Conservation (phyloP, 2,888 invertebrate species). For the Caprella mutica region DNA sequence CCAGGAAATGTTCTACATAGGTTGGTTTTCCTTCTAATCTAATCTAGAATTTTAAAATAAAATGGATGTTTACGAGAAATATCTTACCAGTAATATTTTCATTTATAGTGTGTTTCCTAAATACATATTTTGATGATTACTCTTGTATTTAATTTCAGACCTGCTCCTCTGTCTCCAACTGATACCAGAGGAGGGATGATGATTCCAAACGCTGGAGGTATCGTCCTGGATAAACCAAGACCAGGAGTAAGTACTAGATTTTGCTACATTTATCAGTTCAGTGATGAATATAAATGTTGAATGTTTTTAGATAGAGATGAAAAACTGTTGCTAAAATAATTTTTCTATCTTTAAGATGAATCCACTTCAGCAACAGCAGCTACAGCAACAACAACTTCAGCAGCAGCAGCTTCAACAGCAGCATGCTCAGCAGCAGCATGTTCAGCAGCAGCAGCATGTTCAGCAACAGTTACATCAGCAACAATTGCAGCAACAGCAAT, state of each 20-base stretch:
- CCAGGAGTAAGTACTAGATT: no score
- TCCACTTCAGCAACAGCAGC: not conserved
- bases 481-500: not conserved
- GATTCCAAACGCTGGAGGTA: not conserved
- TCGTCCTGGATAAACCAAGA: constrained; percentile 7
- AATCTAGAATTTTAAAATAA: no score
- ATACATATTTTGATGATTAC: not conserved
- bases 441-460: not conserved
- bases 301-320: no score
- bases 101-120: no score
- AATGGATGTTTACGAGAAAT: no score
- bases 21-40: no score
- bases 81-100: no score
- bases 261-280: no score
- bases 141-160: constrained; percentile 11
- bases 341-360: not conserved
- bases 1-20: no score
- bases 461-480: not conserved
- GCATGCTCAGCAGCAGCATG: constrained; percentile 10
- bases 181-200: constrained; percentile 9
- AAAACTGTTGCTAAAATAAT: no score
- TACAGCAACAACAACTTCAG: not conserved
- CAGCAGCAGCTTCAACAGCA: constrained; percentile 10
- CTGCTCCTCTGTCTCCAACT: constrained; percentile 27
- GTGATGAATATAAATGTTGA: no score